Evolutionary conservation across 2,888 invertebrate species (phyloP).

Genomic region (Pycnomerus fuliginosus): DNA sequence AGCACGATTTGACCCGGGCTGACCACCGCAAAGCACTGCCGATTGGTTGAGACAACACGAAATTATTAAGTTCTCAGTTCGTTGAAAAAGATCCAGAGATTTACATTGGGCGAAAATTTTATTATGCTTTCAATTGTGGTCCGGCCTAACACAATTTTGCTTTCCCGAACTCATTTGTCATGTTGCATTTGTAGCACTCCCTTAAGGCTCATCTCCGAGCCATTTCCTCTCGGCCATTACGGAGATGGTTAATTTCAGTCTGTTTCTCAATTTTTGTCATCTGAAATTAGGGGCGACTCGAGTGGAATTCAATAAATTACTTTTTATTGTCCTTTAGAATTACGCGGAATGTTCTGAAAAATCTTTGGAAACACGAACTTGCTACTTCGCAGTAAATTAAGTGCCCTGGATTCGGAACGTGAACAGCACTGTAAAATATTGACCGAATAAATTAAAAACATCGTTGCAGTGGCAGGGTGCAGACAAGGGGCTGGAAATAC

Average conservation of each 20-base stretch:
- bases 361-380: background rate
- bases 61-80: constrained; percentile 5
- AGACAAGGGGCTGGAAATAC: no score
- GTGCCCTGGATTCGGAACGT: constrained; percentile 1
- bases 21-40: constrained; percentile 18
- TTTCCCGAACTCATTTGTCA: constrained; percentile 20
- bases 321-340: constrained; percentile 13
- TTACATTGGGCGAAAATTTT: background rate
- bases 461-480: background rate
- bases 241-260: constrained; percentile 18
- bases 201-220: constrained; percentile 12
- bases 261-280: constrained; percentile 19
- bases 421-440: background rate
- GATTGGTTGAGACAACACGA: constrained; percentile 14
- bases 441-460: constrained; percentile 2
- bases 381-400: constrained; percentile 1
- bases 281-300: constrained; percentile 7
- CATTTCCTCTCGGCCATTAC: constrained; percentile 20
- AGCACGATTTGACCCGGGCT: constrained; percentile 21
- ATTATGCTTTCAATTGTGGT: constrained; percentile 13
- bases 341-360: background rate
- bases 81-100: constrained; percentile 6
- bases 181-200: constrained; percentile 21
- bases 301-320: constrained; percentile 15
- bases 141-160: constrained; percentile 20